These are phyloP conservation scores for Microcaecilia unicolor DNA, from an alignment of 2,797 vertebrate genomes.

Conservation along the genomic window DNA sequence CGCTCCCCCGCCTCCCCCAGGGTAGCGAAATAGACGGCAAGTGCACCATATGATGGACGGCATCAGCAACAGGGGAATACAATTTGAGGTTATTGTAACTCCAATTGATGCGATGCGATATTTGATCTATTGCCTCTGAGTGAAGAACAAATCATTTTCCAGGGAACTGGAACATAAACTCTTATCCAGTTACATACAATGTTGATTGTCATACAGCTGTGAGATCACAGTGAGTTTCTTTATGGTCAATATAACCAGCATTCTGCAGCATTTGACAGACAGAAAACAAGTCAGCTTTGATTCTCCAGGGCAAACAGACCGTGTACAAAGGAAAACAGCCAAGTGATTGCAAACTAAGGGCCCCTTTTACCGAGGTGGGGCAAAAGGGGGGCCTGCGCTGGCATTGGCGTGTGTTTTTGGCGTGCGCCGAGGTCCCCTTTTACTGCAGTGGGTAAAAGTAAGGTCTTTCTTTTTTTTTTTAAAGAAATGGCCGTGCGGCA, in stretches of 20 bases:
- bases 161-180: constrained; percentile 16
- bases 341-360: too few relatives aligned
- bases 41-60: constrained; percentile 12
- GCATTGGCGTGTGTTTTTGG: too few relatives aligned
- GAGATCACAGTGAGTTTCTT: constrained; percentile 10
- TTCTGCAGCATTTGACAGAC: not conserved
- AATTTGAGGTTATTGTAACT: constrained; percentile 16
- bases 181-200: constrained; percentile 16
- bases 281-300: not conserved
- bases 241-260: constrained; percentile 8
- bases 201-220: constrained; percentile 8
- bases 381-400: too few relatives aligned
- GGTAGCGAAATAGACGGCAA: constrained; percentile 4
- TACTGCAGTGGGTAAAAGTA: too few relatives aligned
- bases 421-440: too few relatives aligned
- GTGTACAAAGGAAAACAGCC: too few relatives aligned
- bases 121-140: constrained; percentile 8
- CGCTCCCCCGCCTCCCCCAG: not conserved
- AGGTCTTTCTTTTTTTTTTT: too few relatives aligned
- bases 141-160: constrained; percentile 19
- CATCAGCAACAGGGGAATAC: constrained; percentile 4
- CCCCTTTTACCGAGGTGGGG: too few relatives aligned
- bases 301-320: too few relatives aligned
- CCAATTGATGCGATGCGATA: constrained; percentile 11
- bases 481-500: too few relatives aligned